These are phyloP conservation scores for Eleutherodactylus coqui DNA, from an alignment of 2,797 vertebrate species.

Conservation along the genomic window DNA sequence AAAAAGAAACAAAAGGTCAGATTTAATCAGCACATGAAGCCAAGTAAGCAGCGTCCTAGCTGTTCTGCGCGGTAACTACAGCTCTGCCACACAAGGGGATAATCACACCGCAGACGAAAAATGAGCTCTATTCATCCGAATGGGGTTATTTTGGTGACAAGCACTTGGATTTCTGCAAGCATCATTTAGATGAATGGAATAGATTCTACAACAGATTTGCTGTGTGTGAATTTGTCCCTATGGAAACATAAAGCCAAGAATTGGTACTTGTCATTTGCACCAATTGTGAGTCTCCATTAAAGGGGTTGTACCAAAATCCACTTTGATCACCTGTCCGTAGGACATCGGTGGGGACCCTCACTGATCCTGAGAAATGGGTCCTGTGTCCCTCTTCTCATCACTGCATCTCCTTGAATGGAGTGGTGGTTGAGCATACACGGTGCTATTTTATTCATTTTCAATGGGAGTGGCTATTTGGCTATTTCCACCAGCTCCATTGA, in stretches of 20 bases:
- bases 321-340: no score
- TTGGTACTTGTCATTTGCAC: not conserved
- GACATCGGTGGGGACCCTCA: no score
- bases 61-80: not conserved
- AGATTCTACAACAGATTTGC: not conserved
- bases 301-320: no score
- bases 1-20: slow-evolving; percentile 44
- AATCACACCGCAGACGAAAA: not conserved
- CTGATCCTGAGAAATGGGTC: no score
- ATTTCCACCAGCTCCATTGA: no score
- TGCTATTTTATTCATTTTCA: no score
- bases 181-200: not conserved
- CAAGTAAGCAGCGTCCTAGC: slow-evolving; percentile 27
- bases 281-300: not conserved
- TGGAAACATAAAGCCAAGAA: not conserved
- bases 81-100: not conserved
- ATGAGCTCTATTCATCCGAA: not conserved
- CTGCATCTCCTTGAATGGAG: no score
- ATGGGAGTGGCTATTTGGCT: no score
- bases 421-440: no score
- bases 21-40: slow-evolving; percentile 44
- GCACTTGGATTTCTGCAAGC: not conserved
- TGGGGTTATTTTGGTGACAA: not conserved
- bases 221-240: not conserved
- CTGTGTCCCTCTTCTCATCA: no score